These are phyloP conservation scores for Forbesichthys agassizii DNA, from an alignment of 2,113 vertebrate genomes.

Conservation along the genomic window DNA sequence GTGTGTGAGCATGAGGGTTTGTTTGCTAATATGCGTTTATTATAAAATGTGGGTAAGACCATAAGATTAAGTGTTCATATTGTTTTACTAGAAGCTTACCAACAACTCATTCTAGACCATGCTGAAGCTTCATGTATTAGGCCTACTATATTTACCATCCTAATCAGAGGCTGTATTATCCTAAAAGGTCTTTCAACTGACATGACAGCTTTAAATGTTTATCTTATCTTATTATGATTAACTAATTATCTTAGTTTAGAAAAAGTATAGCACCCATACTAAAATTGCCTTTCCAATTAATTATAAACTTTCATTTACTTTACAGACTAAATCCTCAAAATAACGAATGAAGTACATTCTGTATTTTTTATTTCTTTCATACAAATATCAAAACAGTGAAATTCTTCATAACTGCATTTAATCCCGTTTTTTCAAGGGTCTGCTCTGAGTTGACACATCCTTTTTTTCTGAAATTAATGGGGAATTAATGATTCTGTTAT, in stretches of 20 bases:
- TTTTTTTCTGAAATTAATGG: conserved; percentile 69
- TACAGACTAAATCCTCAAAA: neutral
- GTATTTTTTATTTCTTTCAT: neutral
- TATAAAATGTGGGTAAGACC: neutral
- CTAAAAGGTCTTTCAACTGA: too few relatives aligned
- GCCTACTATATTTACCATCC: too few relatives aligned
- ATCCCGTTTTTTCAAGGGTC: conserved; percentile 28
- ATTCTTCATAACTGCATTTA: conserved; percentile 23
- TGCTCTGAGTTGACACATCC: conserved; percentile 49
- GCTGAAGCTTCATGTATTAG: too few relatives aligned
- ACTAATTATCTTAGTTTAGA: too few relatives aligned
- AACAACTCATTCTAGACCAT: too few relatives aligned
- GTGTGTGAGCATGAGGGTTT: neutral
- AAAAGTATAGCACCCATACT: too few relatives aligned
- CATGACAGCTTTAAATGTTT: too few relatives aligned
- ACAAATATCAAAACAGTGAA: conserved; percentile 22
- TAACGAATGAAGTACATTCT: conserved; percentile 26
- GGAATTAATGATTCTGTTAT: conserved; percentile 78
- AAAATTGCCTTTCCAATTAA: too few relatives aligned
- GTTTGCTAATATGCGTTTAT: neutral
- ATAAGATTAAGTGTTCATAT: too few relatives aligned
- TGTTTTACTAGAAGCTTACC: too few relatives aligned
- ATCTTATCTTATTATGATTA: too few relatives aligned
- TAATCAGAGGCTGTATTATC: too few relatives aligned
- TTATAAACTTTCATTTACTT: conserved; percentile 2